Evolutionary conservation across 2,888 invertebrate genomes (phyloP), one percentile per base, ranked within the genome.

Genomic region (Eristalis pertinax): DNA sequence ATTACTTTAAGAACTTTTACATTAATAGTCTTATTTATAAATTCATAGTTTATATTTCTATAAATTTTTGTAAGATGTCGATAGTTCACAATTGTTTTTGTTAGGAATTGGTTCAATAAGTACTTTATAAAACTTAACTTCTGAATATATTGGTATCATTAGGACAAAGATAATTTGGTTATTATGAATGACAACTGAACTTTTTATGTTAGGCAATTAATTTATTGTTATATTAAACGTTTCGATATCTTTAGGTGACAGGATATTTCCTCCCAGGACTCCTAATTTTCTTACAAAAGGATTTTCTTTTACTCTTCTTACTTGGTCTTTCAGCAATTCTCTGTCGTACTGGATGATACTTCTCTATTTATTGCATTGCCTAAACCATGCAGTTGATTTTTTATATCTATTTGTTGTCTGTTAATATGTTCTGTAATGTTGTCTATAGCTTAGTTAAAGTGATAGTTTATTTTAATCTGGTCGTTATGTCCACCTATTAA

Each of bases 391-490:
- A 80, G 29, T 63, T 62, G 68, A 1, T 24, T 13, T 41, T 56
- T 74, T 22, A 81, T 69, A 56, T 64, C 35, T 41, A 24, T 15
- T 41, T 81, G 75, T 70, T 81, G 75, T 56, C 3, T 5, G n/a
- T 63, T 69, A 35, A 74, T 74, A 26, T 75, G 32, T 32, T 41
- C 70, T 22, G 81, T 81, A 24, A 81, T 69, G 10, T 75, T 69
- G 50, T 63, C 32, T 38, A 81, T 70, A n/a, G 5, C 32, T 32
- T 32, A 2, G 26, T 64, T 60, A 7, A 81, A 69, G 10, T 81
- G 41, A n/a, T 65, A 58, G 32, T 32, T 32, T 32, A 32, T 32
- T 5, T 5, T 32, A 8, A 73, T 38, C 24, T 79, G 73, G 19
- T 80, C 73, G 29, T 80, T 62, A 19, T 41, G 32, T 58, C 67